Evolutionary conservation across 2,797 vertebrate genomes (phyloP).

Genomic region (Crocidura indochinensis): DNA sequence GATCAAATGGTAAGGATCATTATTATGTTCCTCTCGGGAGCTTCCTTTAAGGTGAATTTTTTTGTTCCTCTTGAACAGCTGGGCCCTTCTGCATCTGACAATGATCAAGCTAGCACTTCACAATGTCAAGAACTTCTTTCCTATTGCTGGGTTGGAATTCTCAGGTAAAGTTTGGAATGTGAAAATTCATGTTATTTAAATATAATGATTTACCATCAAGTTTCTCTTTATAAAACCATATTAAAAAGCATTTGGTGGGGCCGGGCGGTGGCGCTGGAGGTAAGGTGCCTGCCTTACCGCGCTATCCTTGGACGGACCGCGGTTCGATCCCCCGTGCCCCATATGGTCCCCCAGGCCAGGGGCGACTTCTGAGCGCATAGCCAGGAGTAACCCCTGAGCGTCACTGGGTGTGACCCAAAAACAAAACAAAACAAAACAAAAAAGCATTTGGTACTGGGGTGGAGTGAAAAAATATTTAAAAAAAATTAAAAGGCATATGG

Average conservation of each 20-base stretch:
- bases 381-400: too few relatives aligned
- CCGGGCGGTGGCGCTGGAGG: too few relatives aligned
- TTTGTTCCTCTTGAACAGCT: slow-evolving; percentile 89
- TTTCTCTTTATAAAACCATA: slow-evolving; percentile 43
- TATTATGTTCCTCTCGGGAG: background rate
- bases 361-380: too few relatives aligned
- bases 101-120: slow-evolving; percentile 97
- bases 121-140: slow-evolving; percentile 97
- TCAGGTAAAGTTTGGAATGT: slow-evolving; percentile 91
- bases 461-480: too few relatives aligned
- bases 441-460: too few relatives aligned
- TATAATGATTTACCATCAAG: slow-evolving; percentile 27
- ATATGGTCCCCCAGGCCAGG: too few relatives aligned
- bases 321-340: too few relatives aligned
- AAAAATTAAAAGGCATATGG: too few relatives aligned
- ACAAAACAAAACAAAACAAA: too few relatives aligned
- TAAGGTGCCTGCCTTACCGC: too few relatives aligned
- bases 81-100: slow-evolving; percentile 96
- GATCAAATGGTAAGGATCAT: background rate
- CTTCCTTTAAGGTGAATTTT: slow-evolving; percentile 60
- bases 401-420: too few relatives aligned
- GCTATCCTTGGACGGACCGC: too few relatives aligned
- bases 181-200: slow-evolving; percentile 61
- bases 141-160: slow-evolving; percentile 96
- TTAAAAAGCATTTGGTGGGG: slow-evolving; percentile 55